Base-by-base conservation (phyloP, 1,140 invertebrate species). In the Drosophila tristis region DNA sequence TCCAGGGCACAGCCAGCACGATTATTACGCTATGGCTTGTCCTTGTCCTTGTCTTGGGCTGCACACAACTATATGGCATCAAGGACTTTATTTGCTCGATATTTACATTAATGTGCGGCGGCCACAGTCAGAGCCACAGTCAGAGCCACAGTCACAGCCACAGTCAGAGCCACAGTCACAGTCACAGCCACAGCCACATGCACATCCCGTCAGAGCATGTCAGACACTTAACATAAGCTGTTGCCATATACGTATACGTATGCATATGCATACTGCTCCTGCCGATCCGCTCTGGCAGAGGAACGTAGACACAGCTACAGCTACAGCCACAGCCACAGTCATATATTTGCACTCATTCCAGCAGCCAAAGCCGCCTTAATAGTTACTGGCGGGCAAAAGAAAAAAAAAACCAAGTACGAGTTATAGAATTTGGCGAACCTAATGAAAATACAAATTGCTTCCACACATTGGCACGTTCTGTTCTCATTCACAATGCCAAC, bases 371-470 rank as follows among this genome's bases (percentile, higher is more conserved):
- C 9, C 54, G 13, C 20, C 20, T 20, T 23, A 20, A 23, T 58
- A 20, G 61, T 59, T 64, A 57, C 68, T 70, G 63, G 47, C 29
- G 44, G 61, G 35, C 45, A 67, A 55, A 43, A 48, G 16, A n/a
- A 72, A 44, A 55, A 35, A 48, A 25, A n/a, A 49, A 51, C 25
- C 60, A 62, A 58, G 20, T 35, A 49, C 44, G 61, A 74, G 61
- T 45, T 74, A 70, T 57, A 44, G 75, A 77, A 77, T 71, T 59
- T 53, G 56, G 45, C 59, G 59, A 64, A 73, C 75, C 68, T 80
- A 81, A 80, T 80, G 79, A 81, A 80, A 81, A 76, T 66, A 77
- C 78, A 76, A 81, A 81, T 81, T 81, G 77, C 79, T 77, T 77
- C 67, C 78, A 74, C 73, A 77, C 67, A 81, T 73, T 80, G 79